A percentile compares a stretch with the other conserved stretches of the same genome.
Conservation (phyloP, 2,888 invertebrate species). For the Endomychus coccineus region DNA sequence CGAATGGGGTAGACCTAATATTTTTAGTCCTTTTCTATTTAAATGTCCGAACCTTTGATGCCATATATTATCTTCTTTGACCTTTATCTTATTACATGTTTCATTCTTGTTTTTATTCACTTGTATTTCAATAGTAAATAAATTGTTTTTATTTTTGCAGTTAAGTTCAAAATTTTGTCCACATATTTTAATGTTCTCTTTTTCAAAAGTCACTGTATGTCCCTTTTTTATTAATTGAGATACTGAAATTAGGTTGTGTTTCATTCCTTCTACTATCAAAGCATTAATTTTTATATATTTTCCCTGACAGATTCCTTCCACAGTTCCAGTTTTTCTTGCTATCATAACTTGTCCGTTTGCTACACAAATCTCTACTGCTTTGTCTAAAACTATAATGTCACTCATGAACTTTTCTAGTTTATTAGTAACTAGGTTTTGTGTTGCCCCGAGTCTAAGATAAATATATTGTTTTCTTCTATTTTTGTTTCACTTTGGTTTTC, state of each 20-base stretch:
- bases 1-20: slow-evolving; percentile 6
- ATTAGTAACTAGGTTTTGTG: slow-evolving; percentile 10
- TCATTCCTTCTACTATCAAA: slow-evolving; percentile 8
- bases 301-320: slow-evolving; percentile 6
- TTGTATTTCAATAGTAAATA: too few species aligned
- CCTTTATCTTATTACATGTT: too few species aligned
- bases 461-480: slow-evolving; percentile 2
- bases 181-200: too few species aligned
- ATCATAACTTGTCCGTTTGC: slow-evolving; percentile 4
- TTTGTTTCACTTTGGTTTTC: background rate
- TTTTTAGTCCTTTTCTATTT: slow-evolving; percentile 4
- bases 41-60: slow-evolving; percentile 9
- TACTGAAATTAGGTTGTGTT: slow-evolving; percentile 9
- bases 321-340: slow-evolving; percentile 6
- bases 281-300: slow-evolving; percentile 9
- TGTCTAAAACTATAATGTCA: background rate
- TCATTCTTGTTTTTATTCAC: too few species aligned
- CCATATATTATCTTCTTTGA: too few species aligned
- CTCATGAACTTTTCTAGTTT: slow-evolving; percentile 10
- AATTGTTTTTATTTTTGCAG: too few species aligned
- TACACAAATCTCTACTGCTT: background rate
- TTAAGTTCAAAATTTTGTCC: too few species aligned
- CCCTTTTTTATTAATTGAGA: too few species aligned
- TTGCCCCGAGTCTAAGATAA: slow-evolving; percentile 15
- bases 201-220: too few species aligned